phyloP scores from a whole-genome alignment of 2,888 invertebrate species.

The Dexiosoma caninum region DNA sequence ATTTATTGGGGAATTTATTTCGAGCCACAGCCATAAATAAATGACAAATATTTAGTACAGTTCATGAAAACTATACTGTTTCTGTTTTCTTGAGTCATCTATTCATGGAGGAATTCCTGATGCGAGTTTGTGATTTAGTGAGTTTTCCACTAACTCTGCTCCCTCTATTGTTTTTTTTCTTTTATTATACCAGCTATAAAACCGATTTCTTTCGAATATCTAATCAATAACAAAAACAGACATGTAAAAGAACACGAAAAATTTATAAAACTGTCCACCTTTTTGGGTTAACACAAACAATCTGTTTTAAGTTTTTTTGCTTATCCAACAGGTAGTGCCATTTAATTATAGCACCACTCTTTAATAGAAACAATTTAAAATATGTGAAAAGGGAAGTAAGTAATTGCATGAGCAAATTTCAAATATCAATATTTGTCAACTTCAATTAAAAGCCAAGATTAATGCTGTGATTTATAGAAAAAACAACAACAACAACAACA shows the following conservation, averaged over 20 bases:
- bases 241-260: slow-evolving; percentile 29
- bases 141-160: slow-evolving; percentile 34
- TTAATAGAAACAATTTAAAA: slow-evolving; percentile 26
- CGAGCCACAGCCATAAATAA: no score
- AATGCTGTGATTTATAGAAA: slow-evolving; percentile 48
- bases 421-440: slow-evolving; percentile 54
- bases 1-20: no score
- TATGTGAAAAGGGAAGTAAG: slow-evolving; percentile 16
- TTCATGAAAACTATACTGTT: no score
- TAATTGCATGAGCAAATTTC: background rate
- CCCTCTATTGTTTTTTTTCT: background rate
- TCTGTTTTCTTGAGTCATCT: no score
- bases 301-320: background rate
- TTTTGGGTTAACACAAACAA: slow-evolving; percentile 29
- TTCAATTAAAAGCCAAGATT: slow-evolving; percentile 55
- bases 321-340: slow-evolving; percentile 2
- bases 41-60: no score
- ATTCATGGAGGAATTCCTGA: no score
- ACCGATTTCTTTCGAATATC: slow-evolving; percentile 27
- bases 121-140: slow-evolving; percentile 9
- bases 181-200: background rate
- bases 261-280: slow-evolving; percentile 43
- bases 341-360: slow-evolving; percentile 52
- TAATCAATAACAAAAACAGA: slow-evolving; percentile 54
- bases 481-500: background rate